A percentile compares a stretch with the other conserved stretches of the same genome.
These are phyloP conservation scores for Drosophila lacicola DNA, from an alignment of 2,888 invertebrate genomes.

Conservation along the genomic window DNA sequence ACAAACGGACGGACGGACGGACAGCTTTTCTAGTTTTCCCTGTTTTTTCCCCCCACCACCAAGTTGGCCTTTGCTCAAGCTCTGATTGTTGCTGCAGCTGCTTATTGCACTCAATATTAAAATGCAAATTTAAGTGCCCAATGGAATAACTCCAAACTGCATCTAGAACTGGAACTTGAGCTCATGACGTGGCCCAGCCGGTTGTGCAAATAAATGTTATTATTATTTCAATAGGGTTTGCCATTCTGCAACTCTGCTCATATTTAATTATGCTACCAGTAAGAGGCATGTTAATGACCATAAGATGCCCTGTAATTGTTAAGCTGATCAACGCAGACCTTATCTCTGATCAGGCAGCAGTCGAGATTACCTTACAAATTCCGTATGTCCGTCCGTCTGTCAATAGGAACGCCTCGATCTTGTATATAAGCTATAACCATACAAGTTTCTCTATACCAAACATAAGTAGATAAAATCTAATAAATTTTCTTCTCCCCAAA, in stretches of 20 bases:
- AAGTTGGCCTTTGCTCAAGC: slow-evolving; percentile 8
- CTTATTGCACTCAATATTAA: slow-evolving; percentile 46
- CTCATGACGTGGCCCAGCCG: slow-evolving; percentile 23
- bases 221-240: slow-evolving; percentile 68
- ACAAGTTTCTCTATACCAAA: too few species aligned
- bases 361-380: too few species aligned
- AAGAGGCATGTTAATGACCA: not conserved
- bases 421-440: too few species aligned
- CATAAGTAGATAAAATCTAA: too few species aligned
- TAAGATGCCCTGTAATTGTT: slow-evolving; percentile 19
- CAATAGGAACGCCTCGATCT: too few species aligned
- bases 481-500: not conserved
- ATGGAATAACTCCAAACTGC: slow-evolving; percentile 50
- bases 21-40: slow-evolving; percentile 33
- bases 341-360: too few species aligned
- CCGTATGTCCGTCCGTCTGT: too few species aligned
- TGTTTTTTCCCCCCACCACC: not conserved
- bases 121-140: slow-evolving; percentile 80
- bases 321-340: too few species aligned
- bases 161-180: slow-evolving; percentile 27
- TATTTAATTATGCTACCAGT: slow-evolving; percentile 62
- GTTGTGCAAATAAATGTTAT: slow-evolving; percentile 71
- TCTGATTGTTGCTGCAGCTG: slow-evolving; percentile 46
- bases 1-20: not conserved
- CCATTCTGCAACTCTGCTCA: slow-evolving; percentile 53